A percentile compares a stretch with the other conserved stretches of the same genome.
Conservation (phyloP, 2,888 invertebrate species). For the Aleiodes leptofemur region DNA sequence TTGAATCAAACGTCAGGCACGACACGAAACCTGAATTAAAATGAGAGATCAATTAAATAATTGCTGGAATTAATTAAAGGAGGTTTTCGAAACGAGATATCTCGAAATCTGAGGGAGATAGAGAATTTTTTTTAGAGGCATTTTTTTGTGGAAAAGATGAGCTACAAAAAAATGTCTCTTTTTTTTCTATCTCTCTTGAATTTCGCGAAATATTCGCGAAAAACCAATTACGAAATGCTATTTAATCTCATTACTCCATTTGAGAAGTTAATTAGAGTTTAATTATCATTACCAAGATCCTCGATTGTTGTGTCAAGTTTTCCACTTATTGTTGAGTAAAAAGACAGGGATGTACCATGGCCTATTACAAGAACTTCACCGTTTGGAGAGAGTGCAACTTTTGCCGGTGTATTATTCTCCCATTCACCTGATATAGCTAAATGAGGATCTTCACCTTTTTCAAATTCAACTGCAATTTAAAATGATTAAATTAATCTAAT, state of each 20-base stretch:
- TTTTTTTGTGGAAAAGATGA: too few relatives aligned
- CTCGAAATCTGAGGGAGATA: neutral
- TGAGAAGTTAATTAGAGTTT: neutral
- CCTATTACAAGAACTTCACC: constrained; percentile 86
- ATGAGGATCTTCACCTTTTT: constrained; percentile 86
- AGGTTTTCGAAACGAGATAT: neutral
- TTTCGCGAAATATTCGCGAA: constrained; percentile 37
- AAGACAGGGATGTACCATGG: constrained; percentile 80
- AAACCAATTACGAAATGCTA: too few relatives aligned
- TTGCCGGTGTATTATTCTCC: constrained; percentile 76
- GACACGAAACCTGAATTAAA: constrained; percentile 80
- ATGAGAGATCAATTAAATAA: constrained; percentile 19
- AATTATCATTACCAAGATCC: constrained; percentile 74
- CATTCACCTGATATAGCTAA: constrained; percentile 81
- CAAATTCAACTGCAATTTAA: constrained; percentile 83
- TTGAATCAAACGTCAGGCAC: constrained; percentile 84
- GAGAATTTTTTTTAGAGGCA: too few relatives aligned
- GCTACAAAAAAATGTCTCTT: too few relatives aligned
- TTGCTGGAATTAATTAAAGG: neutral
- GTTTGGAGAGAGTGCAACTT: constrained; percentile 86
- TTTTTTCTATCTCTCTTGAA: too few relatives aligned
- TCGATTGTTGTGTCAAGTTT: constrained; percentile 82
- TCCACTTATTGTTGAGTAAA: constrained; percentile 82
- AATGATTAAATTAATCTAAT: neutral
- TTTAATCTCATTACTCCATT: neutral